Evolutionary conservation across 2,888 invertebrate genomes (phyloP), one percentile per base, ranked within the genome.

Genomic region (Luperina testacea): DNA sequence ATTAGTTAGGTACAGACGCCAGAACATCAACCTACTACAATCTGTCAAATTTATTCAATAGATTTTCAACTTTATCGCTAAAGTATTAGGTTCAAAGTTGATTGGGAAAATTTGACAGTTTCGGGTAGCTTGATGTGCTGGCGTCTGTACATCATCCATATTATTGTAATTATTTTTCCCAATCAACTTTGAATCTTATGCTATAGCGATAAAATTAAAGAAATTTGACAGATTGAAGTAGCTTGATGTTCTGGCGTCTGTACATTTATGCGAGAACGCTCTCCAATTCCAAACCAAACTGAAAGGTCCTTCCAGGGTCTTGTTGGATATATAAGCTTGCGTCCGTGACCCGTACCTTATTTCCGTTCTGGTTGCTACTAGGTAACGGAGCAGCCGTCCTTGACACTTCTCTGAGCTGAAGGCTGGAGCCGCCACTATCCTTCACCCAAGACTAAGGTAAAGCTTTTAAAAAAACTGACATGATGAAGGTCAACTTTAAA

Each of bases 381-480:
- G 20, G 20, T 45, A n/a, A 11, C 64, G 3, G 17, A 9, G 32
- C 45, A 42, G n/a, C 9, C 8, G n/a, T 15, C 65, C 82, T 67
- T 81, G 79, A 82, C 75, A 42, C 67, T 0, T 64, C 11, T 8
- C 11, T 65, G 45, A 57, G 15, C 57, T 78, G 20, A 78, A 48
- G 57, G 42, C 27, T 27, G n/a, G 24, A 59, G 42, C 9, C 7
- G 13, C 32, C 15, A 4, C 15, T 51, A n/a, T 17, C 27, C 57
- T 38, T 57, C 53, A 53, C 15, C 15, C 38, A 20, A n/a, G 5
- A 27, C 7, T 51, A 48, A 64, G 17, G 13, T 53, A 32, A 27
- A 27, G 6, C 6, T 38, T 57, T 81, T 80, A 6, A n/a, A 59
- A 57, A 7, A 48, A 38, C 32, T 27, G 2, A 38, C 38, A 42